Evolutionary conservation across 2,113 vertebrate genomes (phyloP), one percentile per base, ranked within the genome.

Genomic region (Calypte anna): DNA sequence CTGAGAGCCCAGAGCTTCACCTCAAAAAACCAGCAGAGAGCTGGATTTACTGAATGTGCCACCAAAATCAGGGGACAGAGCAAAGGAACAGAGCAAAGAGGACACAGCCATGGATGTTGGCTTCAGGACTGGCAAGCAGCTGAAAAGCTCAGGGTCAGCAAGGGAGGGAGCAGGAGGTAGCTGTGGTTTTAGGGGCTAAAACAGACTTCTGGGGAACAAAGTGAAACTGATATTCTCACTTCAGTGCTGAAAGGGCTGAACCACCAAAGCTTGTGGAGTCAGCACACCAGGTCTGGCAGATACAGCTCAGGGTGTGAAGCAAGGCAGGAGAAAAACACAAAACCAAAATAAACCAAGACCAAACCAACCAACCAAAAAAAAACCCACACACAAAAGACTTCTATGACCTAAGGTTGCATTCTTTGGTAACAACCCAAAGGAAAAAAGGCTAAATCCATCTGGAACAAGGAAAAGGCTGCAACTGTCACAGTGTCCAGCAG

Each of bases 21-120:
- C 33, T 61, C 51, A 48, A 64, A 82, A 67, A 0, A 6, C 28
- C 28, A 43, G 58, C 22, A 43, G 24, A 84, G 12, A 4, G 1
- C 6, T 1, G 0, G 7, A 19, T 57, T 50, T 22, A 61, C 10
- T 0, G 0, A 64, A 53, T 4, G 27, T 5, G 4, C 43, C 6
- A 12, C 48, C 28, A 24, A 21, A 11, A 23, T 7, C 38, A 61
- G 58, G 25, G 80, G 43, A 61, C 21, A 28, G 62, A 6, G 3
- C 15, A 33, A 69, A 66, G 27, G 86, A 54, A 66, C 22, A 10
- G 0, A 0, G 82, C 33, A 54, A 40, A 46, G 23, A 28, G 2
- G 7, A 55, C 33, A n/a, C 15, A 23, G 2, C 30, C 23, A 40
- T 4, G 40, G 17, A 20, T 15, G 5, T 23, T 73, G 74, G 43